phyloP scores from a whole-genome alignment of 2,797 vertebrate species.

The Cygnus olor region DNA sequence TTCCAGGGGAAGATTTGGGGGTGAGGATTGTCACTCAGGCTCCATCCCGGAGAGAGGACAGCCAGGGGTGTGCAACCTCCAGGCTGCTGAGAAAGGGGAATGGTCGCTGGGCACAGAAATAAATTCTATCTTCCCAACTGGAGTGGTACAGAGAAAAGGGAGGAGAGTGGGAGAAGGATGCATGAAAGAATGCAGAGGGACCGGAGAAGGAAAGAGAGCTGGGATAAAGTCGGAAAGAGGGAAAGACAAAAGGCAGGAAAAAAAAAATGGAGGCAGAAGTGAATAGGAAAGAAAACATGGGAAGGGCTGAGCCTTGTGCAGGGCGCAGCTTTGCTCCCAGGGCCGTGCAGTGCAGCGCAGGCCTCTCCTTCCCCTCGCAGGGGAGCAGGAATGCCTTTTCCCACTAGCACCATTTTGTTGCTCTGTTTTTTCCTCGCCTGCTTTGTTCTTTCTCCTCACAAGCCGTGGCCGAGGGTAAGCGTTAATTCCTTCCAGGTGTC shows the following conservation, averaged over 20 bases:
- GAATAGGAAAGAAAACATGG: neutral
- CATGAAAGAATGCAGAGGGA: neutral
- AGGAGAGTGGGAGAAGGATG: neutral
- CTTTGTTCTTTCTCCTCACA: slow-evolving; percentile 56
- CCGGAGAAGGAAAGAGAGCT: neutral
- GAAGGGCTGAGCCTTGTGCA: neutral
- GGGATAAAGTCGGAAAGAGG: neutral
- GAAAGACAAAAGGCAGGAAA: neutral
- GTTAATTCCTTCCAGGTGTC: slow-evolving; percentile 69
- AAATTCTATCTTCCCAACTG: neutral
- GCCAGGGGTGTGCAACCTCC: rapidly evolving
- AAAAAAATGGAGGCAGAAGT: neutral
- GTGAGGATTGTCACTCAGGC: neutral
- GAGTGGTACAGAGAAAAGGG: neutral
- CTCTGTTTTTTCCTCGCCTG: slow-evolving; percentile 21
- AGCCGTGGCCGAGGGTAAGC: slow-evolving; percentile 21
- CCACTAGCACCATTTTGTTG: slow-evolving; percentile 61
- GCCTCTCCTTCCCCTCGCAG: neutral
- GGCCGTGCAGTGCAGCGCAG: neutral
- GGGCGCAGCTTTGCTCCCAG: neutral
- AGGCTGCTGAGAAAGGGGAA: neutral
- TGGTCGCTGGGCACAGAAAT: neutral
- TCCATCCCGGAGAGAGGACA: neutral
- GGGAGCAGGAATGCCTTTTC: slow-evolving; percentile 48
- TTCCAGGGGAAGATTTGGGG: rapidly evolving